Evolutionary conservation across 2,888 invertebrate species (phyloP), one percentile per base, ranked within the genome.

Genomic region (Tridacna gigas): DNA sequence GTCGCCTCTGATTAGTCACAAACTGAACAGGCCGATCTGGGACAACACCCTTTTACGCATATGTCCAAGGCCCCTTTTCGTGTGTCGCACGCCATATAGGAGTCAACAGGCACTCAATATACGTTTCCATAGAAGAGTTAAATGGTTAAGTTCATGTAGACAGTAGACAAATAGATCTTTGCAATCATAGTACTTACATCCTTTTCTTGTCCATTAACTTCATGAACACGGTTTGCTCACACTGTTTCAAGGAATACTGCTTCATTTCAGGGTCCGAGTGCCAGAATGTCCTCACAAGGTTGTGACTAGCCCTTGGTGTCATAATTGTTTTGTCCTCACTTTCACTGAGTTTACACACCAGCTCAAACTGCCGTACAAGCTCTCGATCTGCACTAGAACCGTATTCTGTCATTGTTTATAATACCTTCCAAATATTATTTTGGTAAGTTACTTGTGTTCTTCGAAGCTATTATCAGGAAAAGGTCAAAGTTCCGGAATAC

Each of bases 281-380:
- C 84, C 84, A 84, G 77, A 84, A 84, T 26, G 80, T 74, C 65
- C 76, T 76, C 37, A 82, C 81, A 47, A 84, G 65, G 63, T 82
- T 84, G 73, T 76, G 65, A 48, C 84, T 84, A 28, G 81, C 82
- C 20, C 63, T 48, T 20, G 66, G 65, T n/a, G 71, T 84, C 84
- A 84, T 84, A 2, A 74, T 51, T 0, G 76, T 81, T 48, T 63
- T 26, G 47, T 84, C 84, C 18, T 79, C 82, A 71, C 77, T 79
- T 26, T 82, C 84, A 45, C 81, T 77, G 11, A 84, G 66, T 18
- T 73, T 73, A 51, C 84, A 84, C 9, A 79, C 77, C 26, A 69
- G 60, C 45, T 63, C 63, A 47, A 84, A 84, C 77, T 84, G 81
- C 45, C 74, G 79, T 3, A 81, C 79, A n/a, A 84, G 77, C 74